Base-by-base conservation (phyloP, 2,888 invertebrate genomes). In the Gymnocheta viridis region DNA sequence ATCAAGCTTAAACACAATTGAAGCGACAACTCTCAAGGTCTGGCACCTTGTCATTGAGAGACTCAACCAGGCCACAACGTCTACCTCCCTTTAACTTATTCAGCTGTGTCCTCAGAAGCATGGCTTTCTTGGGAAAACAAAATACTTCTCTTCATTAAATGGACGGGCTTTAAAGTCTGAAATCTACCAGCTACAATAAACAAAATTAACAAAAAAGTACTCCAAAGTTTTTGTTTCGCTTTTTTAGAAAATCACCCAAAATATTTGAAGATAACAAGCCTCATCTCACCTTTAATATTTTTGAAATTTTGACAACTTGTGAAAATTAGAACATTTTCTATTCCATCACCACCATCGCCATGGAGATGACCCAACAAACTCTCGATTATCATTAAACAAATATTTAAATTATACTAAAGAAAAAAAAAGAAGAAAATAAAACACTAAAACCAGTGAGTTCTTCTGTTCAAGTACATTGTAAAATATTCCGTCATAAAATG, bases 241-340 rank as follows among this genome's bases (percentile, higher is more conserved):
- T 32, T 74, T 24, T 22, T 24, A 66, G 54, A 54, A 6, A 32
- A 32, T 24, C 17, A 44, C 2, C 2, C n/a, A 66, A 44, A 47
- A 62, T 27, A 47, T 35, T 76, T 66, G 24, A 56, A 67, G 76
- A 84, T 84, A 80, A 81, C 41, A 56, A 49, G 19, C 80, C 67
- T 80, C 67, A 84, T 67, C 62, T 77, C 81, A 84, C 66, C 80
- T 84, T 49, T 56, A 35, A n/a, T 35, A 35, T 49, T 17, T 51
- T 77, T 41, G 19, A 85, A 54, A 88, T 89, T 88, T 89, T 89
- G 89, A 89, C 90, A 89, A 89, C 87, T 89, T 89, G 90, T 89
- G 89, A 89, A 88, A 87, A 87, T 87, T 88, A 79, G 85, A 87
- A 87, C 82, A 87, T 51, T 44, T 56, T 56, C 35, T 62, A 54